Evolutionary conservation across 2,797 vertebrate species (phyloP).

Genomic region (Nannoperca obscura): DNA sequence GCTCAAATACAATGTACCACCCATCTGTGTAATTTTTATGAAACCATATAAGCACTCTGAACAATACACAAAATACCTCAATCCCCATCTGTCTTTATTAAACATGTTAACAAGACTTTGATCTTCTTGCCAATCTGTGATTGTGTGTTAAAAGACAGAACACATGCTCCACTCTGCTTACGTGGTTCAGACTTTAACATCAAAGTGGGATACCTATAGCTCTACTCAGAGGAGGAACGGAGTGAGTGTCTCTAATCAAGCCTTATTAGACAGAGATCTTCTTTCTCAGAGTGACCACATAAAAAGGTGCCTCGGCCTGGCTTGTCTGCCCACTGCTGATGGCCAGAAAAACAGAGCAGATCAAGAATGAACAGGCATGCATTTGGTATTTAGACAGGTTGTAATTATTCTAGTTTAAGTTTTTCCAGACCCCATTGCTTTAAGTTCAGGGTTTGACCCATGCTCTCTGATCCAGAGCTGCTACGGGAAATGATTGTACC

Average conservation of each 20-base stretch:
- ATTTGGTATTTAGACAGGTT: conserved; percentile 78
- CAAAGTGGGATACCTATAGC: conserved; percentile 62
- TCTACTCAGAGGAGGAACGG: conserved; percentile 51
- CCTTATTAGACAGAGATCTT: conserved; percentile 62
- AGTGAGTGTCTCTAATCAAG: conserved; percentile 71
- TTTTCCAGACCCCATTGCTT: conserved; percentile 78
- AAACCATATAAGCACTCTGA: conserved; percentile 38
- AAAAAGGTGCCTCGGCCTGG: conserved; percentile 55
- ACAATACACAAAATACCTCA: conserved; percentile 43
- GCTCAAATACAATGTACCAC: conserved; percentile 21
- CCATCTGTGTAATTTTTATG: conserved; percentile 57
- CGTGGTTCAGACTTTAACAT: conserved; percentile 59
- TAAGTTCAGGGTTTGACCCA: conserved; percentile 65
- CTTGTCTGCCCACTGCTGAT: conserved; percentile 59
- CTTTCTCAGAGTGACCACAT: conserved; percentile 71
- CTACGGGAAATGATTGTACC: conserved; percentile 67
- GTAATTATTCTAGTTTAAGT: conserved; percentile 80
- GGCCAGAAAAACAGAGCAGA: conserved; percentile 44
- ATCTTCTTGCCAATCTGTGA: conserved; percentile 71
- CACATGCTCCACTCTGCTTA: conserved; percentile 54
- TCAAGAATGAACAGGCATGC: conserved; percentile 49
- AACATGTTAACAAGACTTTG: conserved; percentile 65
- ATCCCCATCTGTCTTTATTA: conserved; percentile 74
- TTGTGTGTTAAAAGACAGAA: conserved; percentile 76
- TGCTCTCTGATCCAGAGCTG: conserved; percentile 70